Conservation (phyloP, 1,140 invertebrate species). For the Drosophila kanapiae region DNA sequence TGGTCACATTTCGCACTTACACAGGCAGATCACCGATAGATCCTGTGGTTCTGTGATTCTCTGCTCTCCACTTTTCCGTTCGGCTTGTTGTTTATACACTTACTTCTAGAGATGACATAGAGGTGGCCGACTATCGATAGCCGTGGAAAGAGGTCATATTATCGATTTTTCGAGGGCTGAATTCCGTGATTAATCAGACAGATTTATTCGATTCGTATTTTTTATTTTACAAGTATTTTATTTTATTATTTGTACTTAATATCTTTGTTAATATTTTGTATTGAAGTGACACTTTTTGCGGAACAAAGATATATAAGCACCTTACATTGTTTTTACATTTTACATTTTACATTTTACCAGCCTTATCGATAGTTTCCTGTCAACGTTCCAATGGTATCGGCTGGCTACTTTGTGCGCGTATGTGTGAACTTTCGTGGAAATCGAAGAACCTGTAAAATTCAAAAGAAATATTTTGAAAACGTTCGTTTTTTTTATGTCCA, state of each 20-base stretch:
- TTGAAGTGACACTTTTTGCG: no score
- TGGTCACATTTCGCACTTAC: slow-evolving; percentile 5
- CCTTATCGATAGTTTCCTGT: slow-evolving; percentile 1
- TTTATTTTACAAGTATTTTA: no score
- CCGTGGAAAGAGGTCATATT: not conserved
- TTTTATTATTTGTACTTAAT: no score
- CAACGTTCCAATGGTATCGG: not conserved
- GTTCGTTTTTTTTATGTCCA: not conserved
- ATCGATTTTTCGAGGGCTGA: not conserved
- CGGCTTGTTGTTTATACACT: slow-evolving; percentile 12
- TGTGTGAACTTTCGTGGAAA: not conserved
- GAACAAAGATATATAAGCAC: no score
- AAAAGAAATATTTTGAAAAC: not conserved
- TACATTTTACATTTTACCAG: not conserved
- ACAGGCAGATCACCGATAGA: not conserved
- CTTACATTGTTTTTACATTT: no score
- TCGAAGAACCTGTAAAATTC: slow-evolving; percentile 4
- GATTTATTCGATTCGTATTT: no score
- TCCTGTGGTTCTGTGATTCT: slow-evolving; percentile 3
- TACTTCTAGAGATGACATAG: slow-evolving; percentile 13
- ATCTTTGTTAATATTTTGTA: no score
- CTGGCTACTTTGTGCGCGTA: not conserved
- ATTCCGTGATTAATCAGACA: no score
- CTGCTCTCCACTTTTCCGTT: not conserved
- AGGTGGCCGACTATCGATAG: not conserved